phyloP scores from a whole-genome alignment of 2,113 vertebrate species.

The Dasyornis broadbenti region DNA sequence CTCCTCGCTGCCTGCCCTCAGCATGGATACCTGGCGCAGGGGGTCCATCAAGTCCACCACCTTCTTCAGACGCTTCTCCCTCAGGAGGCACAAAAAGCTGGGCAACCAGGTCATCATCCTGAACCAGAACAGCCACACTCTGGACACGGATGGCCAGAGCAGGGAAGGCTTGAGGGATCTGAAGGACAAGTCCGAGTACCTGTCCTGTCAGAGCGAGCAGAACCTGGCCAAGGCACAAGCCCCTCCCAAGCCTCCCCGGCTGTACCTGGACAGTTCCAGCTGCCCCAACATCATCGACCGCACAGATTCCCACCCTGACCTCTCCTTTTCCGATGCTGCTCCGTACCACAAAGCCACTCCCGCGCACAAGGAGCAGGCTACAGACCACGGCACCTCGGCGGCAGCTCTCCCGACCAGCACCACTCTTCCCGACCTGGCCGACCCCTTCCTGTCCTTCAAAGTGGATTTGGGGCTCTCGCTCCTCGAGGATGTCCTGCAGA shows the following conservation, averaged over 20 bases:
- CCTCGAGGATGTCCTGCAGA: slow-evolving; percentile 89
- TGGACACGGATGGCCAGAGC: slow-evolving; percentile 44
- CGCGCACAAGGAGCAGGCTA: slow-evolving; percentile 32
- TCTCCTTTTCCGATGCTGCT: slow-evolving; percentile 49
- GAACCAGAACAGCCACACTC: slow-evolving; percentile 59
- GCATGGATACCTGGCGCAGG: slow-evolving; percentile 76
- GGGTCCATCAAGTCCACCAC: slow-evolving; percentile 73
- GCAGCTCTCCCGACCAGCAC: neutral
- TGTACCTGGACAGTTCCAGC: slow-evolving; percentile 81
- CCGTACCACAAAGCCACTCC: slow-evolving; percentile 41
- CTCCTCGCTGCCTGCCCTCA: neutral
- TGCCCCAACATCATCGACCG: slow-evolving; percentile 74
- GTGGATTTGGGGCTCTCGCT: slow-evolving; percentile 92
- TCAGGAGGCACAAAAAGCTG: slow-evolving; percentile 65
- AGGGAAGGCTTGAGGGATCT: slow-evolving; percentile 56
- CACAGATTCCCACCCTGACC: slow-evolving; percentile 50
- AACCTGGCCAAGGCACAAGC: slow-evolving; percentile 78
- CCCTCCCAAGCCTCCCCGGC: slow-evolving; percentile 89
- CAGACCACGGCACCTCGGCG: slow-evolving; percentile 2
- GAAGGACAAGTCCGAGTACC: slow-evolving; percentile 60
- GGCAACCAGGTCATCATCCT: slow-evolving; percentile 62
- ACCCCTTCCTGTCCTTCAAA: slow-evolving; percentile 73
- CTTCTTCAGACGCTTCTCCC: slow-evolving; percentile 72
- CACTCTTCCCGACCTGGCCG: slow-evolving; percentile 50
- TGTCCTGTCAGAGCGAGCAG: slow-evolving; percentile 77